A percentile compares a stretch with the other conserved stretches of the same genome.
Evolutionary conservation across 2,113 vertebrate genomes (phyloP).

Genomic region (Lycaon pictus): DNA sequence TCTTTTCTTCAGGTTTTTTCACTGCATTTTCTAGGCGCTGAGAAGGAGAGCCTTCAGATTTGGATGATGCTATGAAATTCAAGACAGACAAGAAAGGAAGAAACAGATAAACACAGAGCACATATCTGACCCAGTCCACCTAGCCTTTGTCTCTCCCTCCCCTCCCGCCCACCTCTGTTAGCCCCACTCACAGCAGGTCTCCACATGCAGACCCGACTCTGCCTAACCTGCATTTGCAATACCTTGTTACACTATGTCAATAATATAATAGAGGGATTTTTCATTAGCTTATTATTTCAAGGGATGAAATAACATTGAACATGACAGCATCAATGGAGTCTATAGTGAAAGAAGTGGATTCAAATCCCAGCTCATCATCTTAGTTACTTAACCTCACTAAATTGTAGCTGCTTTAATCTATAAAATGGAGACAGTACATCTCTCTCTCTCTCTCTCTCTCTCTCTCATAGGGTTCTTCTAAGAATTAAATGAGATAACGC

Average conservation of each 20-base stretch:
- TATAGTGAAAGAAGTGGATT: not conserved
- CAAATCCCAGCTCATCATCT: not conserved
- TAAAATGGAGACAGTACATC: not conserved
- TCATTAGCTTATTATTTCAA: not conserved
- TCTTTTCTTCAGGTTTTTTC: conserved; percentile 96
- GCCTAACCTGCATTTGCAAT: too few species aligned
- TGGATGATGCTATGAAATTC: conserved; percentile 92
- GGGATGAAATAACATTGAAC: not conserved
- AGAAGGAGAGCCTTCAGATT: conserved; percentile 96
- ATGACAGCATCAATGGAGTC: not conserved
- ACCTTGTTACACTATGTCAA: not conserved
- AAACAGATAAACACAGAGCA: not conserved
- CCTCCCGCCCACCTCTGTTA: not conserved
- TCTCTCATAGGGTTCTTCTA: not conserved
- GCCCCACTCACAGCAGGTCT: not conserved
- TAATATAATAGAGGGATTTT: not conserved
- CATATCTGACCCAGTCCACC: not conserved
- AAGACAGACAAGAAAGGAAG: conserved; percentile 61
- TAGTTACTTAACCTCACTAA: not conserved
- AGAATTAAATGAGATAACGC: not conserved
- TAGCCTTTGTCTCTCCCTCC: not conserved
- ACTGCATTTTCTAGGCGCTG: conserved; percentile 93
- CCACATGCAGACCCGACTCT: not conserved
- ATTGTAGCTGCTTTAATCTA: not conserved
- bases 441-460: not conserved